Base-by-base conservation (phyloP, 2,888 invertebrate species). In the Leptinotarsa juncta region DNA sequence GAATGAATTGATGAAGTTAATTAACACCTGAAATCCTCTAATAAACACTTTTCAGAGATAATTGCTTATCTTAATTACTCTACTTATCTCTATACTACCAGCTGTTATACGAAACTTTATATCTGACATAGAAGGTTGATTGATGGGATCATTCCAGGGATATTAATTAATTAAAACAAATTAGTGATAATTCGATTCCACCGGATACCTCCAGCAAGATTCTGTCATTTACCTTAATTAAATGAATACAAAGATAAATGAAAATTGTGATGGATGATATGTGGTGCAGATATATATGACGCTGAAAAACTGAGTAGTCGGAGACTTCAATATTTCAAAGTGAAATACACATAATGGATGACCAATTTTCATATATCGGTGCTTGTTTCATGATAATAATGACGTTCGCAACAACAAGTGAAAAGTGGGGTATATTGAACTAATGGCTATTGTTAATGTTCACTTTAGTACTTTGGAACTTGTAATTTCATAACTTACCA, bases 111-210 rank as follows among this genome's bases (percentile, higher is more conserved):
- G 42, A 62, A 42, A 62, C 62, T 62, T 62, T 62, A 62, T 62
- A 62, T 62, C 32, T 62, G 62, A 62, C 62, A 62, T 42, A 26
- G 62, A n/a, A 62, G n/a, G 62, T 62, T 62, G 62, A 62, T 62
- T 62, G 62, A 62, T 62, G 62, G 62, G 62, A 62, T 62, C 62
- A 62, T 32, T 62, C 42, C 42, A 5, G 15, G 62, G n/a, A 62
- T 42, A 62, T 62, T 62, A 62, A 62, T 62, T 62, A 62, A 62
- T 62, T 62, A 62, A 62, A 62, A 62, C 32, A 62, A 62, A 62
- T 62, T 62, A 32, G 42, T 62, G n/a, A 62, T 62, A 62, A 62
- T 62, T 62, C 18, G 62, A 62, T 62, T 32, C 10, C 42, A 62
- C 62, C 18, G 32, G 42, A 62, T 42, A 62, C 62, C 42, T 62